Conservation (phyloP, 2,797 vertebrate genomes). For the Pangasius macronema region DNA sequence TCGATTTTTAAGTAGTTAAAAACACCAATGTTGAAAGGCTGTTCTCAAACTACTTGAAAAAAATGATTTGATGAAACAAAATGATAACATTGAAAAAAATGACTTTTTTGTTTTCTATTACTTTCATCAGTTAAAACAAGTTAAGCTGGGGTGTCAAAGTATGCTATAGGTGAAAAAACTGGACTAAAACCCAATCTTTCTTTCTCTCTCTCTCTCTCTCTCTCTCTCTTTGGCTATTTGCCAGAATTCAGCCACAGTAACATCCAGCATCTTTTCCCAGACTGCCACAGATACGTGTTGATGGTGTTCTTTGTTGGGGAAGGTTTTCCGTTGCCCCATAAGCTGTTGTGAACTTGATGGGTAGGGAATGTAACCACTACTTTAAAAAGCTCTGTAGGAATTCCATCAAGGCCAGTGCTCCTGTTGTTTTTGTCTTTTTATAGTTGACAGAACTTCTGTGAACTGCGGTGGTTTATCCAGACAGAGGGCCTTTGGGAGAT, state of each 20-base stretch:
- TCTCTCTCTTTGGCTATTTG: neutral
- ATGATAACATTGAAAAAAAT: neutral
- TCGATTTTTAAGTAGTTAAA: neutral
- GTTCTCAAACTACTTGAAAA: neutral
- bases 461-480: neutral
- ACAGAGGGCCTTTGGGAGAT: slow-evolving; percentile 9
- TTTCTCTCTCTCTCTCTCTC: neutral
- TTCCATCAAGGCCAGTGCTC: slow-evolving; percentile 9
- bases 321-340: neutral
- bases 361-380: neutral
- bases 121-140: neutral
- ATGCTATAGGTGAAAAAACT: neutral
- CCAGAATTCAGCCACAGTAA: neutral
- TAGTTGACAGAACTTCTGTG: slow-evolving; percentile 14
- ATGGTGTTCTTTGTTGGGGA: neutral
- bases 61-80: neutral
- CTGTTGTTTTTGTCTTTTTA: slow-evolving; percentile 15
- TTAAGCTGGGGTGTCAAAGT: neutral
- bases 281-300: neutral
- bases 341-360: neutral
- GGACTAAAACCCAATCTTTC: neutral
- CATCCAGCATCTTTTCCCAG: neutral
- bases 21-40: neutral
- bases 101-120: neutral
- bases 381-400: neutral